These are phyloP conservation scores for Neoaliturus tenellus DNA, from an alignment of 2,888 invertebrate genomes.

Conservation along the genomic window DNA sequence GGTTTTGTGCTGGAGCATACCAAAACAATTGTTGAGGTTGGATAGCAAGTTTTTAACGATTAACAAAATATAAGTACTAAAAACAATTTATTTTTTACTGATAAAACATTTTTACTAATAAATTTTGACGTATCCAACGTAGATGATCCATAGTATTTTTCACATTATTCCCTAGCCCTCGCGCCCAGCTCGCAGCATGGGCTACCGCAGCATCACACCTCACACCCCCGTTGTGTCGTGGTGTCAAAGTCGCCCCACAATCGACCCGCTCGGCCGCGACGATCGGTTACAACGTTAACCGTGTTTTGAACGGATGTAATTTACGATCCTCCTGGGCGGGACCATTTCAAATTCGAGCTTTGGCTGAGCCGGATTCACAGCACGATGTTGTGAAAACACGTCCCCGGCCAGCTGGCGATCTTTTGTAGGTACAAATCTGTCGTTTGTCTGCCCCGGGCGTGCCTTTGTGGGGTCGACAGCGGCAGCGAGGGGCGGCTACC, in stretches of 20 bases:
- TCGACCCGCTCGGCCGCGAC: background rate
- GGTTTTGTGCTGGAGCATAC: too few species aligned
- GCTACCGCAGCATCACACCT: too few species aligned
- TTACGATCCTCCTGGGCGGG: conserved; percentile 39
- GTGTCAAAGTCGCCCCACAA: conserved; percentile 22
- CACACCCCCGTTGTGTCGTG: background rate
- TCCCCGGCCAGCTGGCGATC: conserved; percentile 30
- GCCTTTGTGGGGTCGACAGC: conserved; percentile 8
- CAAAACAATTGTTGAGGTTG: too few species aligned
- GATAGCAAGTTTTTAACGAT: too few species aligned
- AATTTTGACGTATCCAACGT: too few species aligned
- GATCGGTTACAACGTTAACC: conserved; percentile 46
- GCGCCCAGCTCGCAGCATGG: background rate
- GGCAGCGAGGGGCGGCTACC: background rate
- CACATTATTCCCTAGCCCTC: background rate
- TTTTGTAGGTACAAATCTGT: conserved; percentile 46
- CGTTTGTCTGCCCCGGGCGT: conserved; percentile 24
- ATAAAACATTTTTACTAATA: too few species aligned
- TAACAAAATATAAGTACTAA: too few species aligned
- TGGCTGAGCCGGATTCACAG: conserved; percentile 50
- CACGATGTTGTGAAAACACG: conserved; percentile 49
- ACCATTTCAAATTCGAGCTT: conserved; percentile 42
- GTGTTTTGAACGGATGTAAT: conserved; percentile 51
- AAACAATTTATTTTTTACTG: too few species aligned
- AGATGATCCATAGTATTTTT: too few species aligned